A percentile compares a stretch with the other conserved stretches of the same genome.
These are phyloP conservation scores for Drosophila hydei DNA, from an alignment of 1,140 invertebrate species.

Conservation along the genomic window DNA sequence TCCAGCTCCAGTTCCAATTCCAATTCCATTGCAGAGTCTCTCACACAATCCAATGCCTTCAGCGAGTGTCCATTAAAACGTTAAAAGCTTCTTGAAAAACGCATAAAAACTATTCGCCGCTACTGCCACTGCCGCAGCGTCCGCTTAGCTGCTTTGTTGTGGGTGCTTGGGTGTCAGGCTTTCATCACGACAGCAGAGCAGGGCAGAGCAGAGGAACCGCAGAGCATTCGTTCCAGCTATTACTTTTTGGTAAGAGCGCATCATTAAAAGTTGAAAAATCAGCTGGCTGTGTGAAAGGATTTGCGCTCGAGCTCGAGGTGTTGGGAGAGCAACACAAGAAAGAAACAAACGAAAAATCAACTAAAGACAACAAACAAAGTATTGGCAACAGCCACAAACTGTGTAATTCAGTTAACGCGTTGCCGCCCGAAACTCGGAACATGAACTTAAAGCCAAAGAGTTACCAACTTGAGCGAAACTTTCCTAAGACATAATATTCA, in stretches of 20 bases:
- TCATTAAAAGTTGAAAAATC: slow-evolving; percentile 80
- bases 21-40: slow-evolving; percentile 10
- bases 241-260: slow-evolving; percentile 59
- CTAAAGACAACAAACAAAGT: slow-evolving; percentile 4
- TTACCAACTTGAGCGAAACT: no score
- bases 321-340: slow-evolving; percentile 10
- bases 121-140: not conserved
- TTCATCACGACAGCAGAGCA: no score
- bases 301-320: slow-evolving; percentile 20
- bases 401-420: slow-evolving; percentile 27
- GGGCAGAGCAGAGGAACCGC: no score
- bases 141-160: no score
- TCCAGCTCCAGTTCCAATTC: not conserved
- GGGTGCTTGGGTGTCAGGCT: no score
- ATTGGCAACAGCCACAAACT: slow-evolving; percentile 19
- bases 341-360: not conserved
- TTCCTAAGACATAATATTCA: no score
- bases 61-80: slow-evolving; percentile 75
- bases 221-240: slow-evolving; percentile 17
- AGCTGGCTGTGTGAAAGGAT: slow-evolving; percentile 43
- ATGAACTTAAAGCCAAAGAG: not conserved
- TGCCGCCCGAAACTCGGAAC: not conserved
- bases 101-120: slow-evolving; percentile 74
- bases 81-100: slow-evolving; percentile 79
- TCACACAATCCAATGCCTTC: not conserved